Evolutionary conservation across 2,797 vertebrate species (phyloP), one percentile per base, ranked within the genome.

Genomic region (Hydrocynus forskahlii): DNA sequence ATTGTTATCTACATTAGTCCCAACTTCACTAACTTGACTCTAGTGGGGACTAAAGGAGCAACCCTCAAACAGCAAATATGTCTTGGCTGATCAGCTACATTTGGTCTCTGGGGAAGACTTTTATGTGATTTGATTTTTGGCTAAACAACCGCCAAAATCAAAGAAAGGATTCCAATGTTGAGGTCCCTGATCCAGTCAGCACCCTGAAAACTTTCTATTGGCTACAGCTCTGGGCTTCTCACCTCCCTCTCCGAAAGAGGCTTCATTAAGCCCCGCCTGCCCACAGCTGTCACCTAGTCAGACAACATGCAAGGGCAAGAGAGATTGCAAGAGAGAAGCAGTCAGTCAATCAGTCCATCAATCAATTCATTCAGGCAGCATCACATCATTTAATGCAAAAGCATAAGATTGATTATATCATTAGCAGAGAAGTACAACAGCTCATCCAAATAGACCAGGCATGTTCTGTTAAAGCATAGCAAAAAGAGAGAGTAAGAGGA

Each of bases 231-330:
- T 81, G 86, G 83, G 86, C 80, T 84, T 90, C 89, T 93, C 92
- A 92, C 88, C 88, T 96, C 95, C 94, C 94, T 93, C 88, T 90
- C 87, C 84, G 88, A 88, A 83, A 93, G 90, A 91, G 89, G 86
- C 85, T 93, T 91, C 94, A 95, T 91, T 83, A 89, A 91, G 92
- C 95, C 90, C 89, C 88, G 87, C 89, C 86, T 88, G 85, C 86
- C 86, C 92, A 94, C 94, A 96, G 95, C 94, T 92, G 93, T 96
- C 95, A 96, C 95, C 95, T 96, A 95, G 94, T 93, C 92, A 93
- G 92, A 94, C 90, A 95, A 95, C 93, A 93, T 95, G 93, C 94
- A 95, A 91, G 81, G 83, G 91, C 88, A 88, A 93, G 90, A 93
- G 82, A 89, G 86, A 86, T 83, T 75, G 86, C 86, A 71, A 81